Conservation (phyloP, 2,888 invertebrate genomes). For the Melanostoma scalare region DNA sequence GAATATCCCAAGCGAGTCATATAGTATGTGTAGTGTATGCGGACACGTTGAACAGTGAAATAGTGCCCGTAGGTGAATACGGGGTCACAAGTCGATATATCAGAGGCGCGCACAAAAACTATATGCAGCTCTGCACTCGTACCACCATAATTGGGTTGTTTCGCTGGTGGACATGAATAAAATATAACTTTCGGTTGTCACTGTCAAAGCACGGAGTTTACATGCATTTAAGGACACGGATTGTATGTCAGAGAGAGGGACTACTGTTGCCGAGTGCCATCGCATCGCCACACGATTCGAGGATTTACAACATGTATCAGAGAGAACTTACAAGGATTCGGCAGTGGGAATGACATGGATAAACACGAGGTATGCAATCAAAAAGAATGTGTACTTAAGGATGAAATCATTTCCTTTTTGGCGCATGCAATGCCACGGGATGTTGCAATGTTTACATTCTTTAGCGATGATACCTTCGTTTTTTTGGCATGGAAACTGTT, state of each 20-base stretch:
- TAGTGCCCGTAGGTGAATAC: constrained; percentile 48
- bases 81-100: constrained; percentile 57
- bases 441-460: background rate
- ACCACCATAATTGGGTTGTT: constrained; percentile 69
- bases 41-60: constrained; percentile 11
- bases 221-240: constrained; percentile 66
- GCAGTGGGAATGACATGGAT: constrained; percentile 50
- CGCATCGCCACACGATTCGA: background rate
- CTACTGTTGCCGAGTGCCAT: constrained; percentile 23
- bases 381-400: constrained; percentile 60
- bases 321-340: constrained; percentile 13
- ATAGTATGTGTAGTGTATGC: background rate
- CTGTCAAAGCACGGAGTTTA: constrained; percentile 65
- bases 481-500: background rate
- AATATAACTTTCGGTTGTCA: constrained; percentile 68
- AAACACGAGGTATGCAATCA: constrained; percentile 53
- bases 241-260: constrained; percentile 20
- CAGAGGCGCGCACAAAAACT: constrained; percentile 13
- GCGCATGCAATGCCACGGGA: constrained; percentile 17
- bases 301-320: constrained; percentile 22
- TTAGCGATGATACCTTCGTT: too few species aligned
- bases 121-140: constrained; percentile 27
- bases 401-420: constrained; percentile 60
- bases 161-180: constrained; percentile 72
- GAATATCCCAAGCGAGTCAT: constrained; percentile 49